These are phyloP conservation scores for Henricia sp. DNA, from an alignment of 53 echinoderm and acorn worm genomes.

Conservation along the genomic window DNA sequence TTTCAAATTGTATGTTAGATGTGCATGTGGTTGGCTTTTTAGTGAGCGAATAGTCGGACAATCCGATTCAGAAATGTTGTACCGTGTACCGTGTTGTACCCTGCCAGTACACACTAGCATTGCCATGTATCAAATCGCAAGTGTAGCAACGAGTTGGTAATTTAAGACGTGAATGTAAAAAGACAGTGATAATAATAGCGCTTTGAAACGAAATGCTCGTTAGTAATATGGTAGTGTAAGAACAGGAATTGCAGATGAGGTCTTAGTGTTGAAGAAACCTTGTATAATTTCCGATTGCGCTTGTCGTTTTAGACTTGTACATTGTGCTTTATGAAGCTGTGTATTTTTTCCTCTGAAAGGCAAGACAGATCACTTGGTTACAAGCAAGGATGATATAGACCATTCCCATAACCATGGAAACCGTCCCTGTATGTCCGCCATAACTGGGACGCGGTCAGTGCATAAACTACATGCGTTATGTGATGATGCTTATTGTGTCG, in stretches of 20 bases:
- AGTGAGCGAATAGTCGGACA: too few relatives aligned
- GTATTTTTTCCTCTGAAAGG: background rate
- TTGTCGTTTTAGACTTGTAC: slow-evolving; percentile 25
- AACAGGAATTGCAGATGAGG: slow-evolving; percentile 6
- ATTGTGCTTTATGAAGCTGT: slow-evolving; percentile 50
- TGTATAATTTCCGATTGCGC: slow-evolving; percentile 33
- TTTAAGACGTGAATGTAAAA: background rate
- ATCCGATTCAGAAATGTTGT: too few relatives aligned
- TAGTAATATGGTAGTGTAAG: slow-evolving; percentile 6
- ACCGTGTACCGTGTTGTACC: too few relatives aligned
- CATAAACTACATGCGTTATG: too few relatives aligned
- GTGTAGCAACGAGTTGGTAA: background rate
- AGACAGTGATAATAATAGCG: background rate
- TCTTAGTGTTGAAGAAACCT: slow-evolving; percentile 54
- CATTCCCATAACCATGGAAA: background rate
- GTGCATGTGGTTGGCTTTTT: too few relatives aligned
- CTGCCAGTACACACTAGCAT: background rate
- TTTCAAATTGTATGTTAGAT: background rate
- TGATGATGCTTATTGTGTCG: too few relatives aligned
- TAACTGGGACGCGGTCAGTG: background rate
- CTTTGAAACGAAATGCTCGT: slow-evolving; percentile 22
- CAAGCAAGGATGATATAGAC: slow-evolving; percentile 8
- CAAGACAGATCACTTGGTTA: slow-evolving; percentile 9
- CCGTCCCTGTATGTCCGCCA: background rate
- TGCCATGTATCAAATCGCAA: background rate